Percentiles rank a stretch among this genome's conserved stretches.
phyloP scores from a whole-genome alignment of 92 coral and sea anemone species.

The Zoanthus gigantus region DNA sequence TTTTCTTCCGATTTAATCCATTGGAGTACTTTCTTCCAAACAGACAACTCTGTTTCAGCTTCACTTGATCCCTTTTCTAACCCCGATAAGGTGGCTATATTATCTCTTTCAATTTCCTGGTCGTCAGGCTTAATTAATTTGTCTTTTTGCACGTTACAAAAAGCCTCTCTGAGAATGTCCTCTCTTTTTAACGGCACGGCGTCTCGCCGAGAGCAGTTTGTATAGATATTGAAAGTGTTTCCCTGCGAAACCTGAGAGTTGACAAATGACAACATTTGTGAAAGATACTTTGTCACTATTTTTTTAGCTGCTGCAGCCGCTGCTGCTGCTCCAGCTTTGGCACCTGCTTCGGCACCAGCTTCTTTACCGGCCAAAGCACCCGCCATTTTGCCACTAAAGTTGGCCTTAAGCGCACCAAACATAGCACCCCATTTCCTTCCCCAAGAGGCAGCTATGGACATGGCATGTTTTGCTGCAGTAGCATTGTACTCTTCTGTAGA shows the following conservation, averaged over 20 bases:
- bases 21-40: constrained; percentile 35
- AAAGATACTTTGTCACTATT: constrained; percentile 31
- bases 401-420: constrained; percentile 39
- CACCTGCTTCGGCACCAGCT: constrained; percentile 32
- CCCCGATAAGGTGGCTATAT: not conserved
- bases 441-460: constrained; percentile 22
- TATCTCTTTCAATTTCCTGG: not conserved
- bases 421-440: constrained; percentile 29
- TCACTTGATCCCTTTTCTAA: not conserved
- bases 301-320: constrained; percentile 25
- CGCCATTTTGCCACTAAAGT: constrained; percentile 20
- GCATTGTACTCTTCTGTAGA: constrained; percentile 22
- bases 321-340: constrained; percentile 33
- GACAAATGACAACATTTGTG: constrained; percentile 26
- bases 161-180: constrained; percentile 39
- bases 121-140: not conserved
- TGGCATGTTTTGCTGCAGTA: not conserved
- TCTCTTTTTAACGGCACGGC: constrained; percentile 22
- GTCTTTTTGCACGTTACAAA: constrained; percentile 17
- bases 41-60: constrained; percentile 14
- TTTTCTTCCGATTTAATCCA: constrained; percentile 16
- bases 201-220: constrained; percentile 37
- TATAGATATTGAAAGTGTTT: constrained; percentile 27
- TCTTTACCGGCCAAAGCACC: constrained; percentile 37
- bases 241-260: constrained; percentile 22